A percentile compares a stretch with the other conserved stretches of the same genome.
Evolutionary conservation across 1,140 invertebrate species (phyloP).

Genomic region (Agrypnia vestita): DNA sequence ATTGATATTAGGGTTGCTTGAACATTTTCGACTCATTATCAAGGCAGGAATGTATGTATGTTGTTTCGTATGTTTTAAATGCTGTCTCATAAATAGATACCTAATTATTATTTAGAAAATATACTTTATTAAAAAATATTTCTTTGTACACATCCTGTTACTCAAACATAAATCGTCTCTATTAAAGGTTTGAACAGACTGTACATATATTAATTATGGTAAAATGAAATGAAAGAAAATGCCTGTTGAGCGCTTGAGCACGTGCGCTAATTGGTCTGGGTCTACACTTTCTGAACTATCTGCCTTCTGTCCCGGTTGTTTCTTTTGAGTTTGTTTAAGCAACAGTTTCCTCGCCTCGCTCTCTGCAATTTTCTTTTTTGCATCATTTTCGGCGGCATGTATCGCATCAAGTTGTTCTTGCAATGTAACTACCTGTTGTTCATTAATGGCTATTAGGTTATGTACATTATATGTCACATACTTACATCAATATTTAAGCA

Average conservation of each 20-base stretch:
- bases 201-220: background rate
- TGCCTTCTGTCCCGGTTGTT: conserved; percentile 46
- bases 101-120: too few species aligned
- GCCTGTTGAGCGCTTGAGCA: conserved; percentile 48
- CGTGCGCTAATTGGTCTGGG: conserved; percentile 36
- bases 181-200: too few species aligned
- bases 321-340: conserved; percentile 46
- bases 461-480: background rate
- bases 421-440: conserved; percentile 28
- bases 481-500: background rate
- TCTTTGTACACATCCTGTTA: too few species aligned
- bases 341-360: conserved; percentile 51
- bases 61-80: too few species aligned
- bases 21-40: too few species aligned
- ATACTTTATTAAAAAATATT: too few species aligned
- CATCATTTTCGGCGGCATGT: conserved; percentile 38
- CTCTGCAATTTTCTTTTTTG: conserved; percentile 47
- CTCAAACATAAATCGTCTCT: too few species aligned
- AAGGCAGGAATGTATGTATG: too few species aligned
- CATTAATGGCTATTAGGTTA: background rate
- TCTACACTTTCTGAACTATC: conserved; percentile 12
- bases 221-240: background rate
- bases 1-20: too few species aligned
- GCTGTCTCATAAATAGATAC: too few species aligned
- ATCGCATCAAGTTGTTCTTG: conserved; percentile 31